Conservation (phyloP, 2,797 vertebrate species). For the Darevskia mixta region DNA sequence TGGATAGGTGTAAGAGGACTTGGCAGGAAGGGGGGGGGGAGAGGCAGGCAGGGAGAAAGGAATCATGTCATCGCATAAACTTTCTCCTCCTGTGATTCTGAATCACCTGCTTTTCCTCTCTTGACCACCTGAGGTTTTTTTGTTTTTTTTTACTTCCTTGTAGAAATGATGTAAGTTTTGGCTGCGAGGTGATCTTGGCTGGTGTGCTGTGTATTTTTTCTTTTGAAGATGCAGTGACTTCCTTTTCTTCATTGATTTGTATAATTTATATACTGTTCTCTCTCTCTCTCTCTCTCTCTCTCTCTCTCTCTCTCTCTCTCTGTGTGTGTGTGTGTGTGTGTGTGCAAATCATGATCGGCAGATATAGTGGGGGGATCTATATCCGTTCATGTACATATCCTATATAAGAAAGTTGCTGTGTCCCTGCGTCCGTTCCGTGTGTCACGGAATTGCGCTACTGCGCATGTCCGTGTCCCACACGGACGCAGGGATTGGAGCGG, state of each 20-base stretch:
- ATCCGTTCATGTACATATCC: too few relatives aligned
- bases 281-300: too few relatives aligned
- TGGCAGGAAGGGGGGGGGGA: not conserved
- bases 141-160: not conserved
- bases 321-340: too few relatives aligned
- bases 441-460: too few relatives aligned
- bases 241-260: not conserved
- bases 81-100: not conserved
- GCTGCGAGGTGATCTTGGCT: fast-evolving
- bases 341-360: too few relatives aligned
- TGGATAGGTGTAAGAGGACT: not conserved
- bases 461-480: too few relatives aligned
- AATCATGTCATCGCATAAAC: not conserved
- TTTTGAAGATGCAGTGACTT: not conserved
- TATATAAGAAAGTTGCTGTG: too few relatives aligned
- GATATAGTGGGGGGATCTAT: too few relatives aligned
- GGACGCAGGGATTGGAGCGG: too few relatives aligned
- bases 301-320: too few relatives aligned
- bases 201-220: not conserved
- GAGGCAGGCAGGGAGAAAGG: not conserved
- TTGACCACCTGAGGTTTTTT: not conserved
- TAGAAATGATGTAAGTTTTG: fast-evolving
- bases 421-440: too few relatives aligned
- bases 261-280: too few relatives aligned
- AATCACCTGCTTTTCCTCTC: constrained; percentile 10